Base-by-base conservation (phyloP, 2,888 invertebrate genomes). In the Ligdia adustata region DNA sequence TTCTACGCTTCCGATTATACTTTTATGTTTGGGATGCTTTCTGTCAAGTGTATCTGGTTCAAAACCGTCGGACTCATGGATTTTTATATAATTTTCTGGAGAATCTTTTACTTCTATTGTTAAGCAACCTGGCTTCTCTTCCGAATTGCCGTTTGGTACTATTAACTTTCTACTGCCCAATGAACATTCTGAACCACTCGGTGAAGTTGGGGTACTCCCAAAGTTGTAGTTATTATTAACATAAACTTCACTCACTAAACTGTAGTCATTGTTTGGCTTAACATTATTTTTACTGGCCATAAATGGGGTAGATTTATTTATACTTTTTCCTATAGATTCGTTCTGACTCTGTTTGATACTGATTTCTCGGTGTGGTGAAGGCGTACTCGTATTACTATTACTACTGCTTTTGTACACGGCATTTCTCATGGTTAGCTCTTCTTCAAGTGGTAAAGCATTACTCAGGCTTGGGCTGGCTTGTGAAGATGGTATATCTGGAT, bases 11-110 rank as follows among this genome's bases (percentile, higher is more conserved):
- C 81, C 81, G 14, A 67, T 48, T 14, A 63, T 55, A 47, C 77
- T 75, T 68, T 82, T 89, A 22, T 84, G 78, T 64, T 88, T 90
- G 1, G 69, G 92, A 28, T 94, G 93, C 69, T 96, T 96, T 14
- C 96, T 91, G 67, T 97, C 97, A 43, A 97, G 86, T 0, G 97
- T 97, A 59, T 97, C 96, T 0, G 96, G 96, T 75, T 97, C 97
- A 64, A 96, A 97, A 41, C 93, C 94, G 63, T 95, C 95, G 1
- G 95, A 95, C 66, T 96, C 96, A 44, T 95, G 92, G 34, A 95
- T 93, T 66, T 92, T 92, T 4, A 94, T 92, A 57, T 94, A 94
- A 67, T 95, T 94, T 62, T 94, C 94, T 0, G 95, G 94, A 11
- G 95, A 93, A 73, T 96, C 96, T 71, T 95, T 94, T 0, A 96